These are phyloP conservation scores for Lepeophtheirus salmonis DNA, from an alignment of 1,140 invertebrate species.

Conservation along the genomic window DNA sequence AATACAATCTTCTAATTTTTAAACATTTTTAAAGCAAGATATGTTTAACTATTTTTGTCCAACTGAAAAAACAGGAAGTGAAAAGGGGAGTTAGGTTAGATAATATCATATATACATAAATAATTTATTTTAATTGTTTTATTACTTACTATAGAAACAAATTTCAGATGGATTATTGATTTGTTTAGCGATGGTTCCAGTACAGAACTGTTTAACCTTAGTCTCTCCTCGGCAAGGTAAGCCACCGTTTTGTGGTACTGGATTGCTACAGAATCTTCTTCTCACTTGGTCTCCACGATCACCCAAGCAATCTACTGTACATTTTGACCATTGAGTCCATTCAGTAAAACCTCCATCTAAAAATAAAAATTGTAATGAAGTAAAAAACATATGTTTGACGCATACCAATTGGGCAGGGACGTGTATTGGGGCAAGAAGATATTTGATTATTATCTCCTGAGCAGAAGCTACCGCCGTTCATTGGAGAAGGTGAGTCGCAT, in stretches of 20 bases:
- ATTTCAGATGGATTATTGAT: slow-evolving; percentile 47
- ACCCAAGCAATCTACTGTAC: slow-evolving; percentile 36
- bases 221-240: slow-evolving; percentile 26
- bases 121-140: background rate
- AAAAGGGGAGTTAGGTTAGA: too few relatives aligned
- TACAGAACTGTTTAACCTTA: slow-evolving; percentile 36
- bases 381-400: slow-evolving; percentile 30
- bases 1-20: too few relatives aligned
- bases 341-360: slow-evolving; percentile 31
- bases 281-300: slow-evolving; percentile 36
- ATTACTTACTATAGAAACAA: background rate
- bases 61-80: too few relatives aligned
- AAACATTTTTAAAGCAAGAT: too few relatives aligned
- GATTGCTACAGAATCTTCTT: slow-evolving; percentile 28
- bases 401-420: slow-evolving; percentile 22
- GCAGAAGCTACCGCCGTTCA: slow-evolving; percentile 45
- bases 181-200: slow-evolving; percentile 36
- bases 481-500: slow-evolving; percentile 63
- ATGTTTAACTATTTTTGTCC: background rate
- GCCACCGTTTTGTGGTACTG: slow-evolving; percentile 28
- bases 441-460: slow-evolving; percentile 23
- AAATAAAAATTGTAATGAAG: slow-evolving; percentile 29
- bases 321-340: slow-evolving; percentile 28
- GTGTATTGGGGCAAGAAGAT: background rate
- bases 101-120: too few relatives aligned